phyloP scores from a whole-genome alignment of 37 sponge, comb jelly and placozoan genomes.

The Spongilla lacustris region DNA sequence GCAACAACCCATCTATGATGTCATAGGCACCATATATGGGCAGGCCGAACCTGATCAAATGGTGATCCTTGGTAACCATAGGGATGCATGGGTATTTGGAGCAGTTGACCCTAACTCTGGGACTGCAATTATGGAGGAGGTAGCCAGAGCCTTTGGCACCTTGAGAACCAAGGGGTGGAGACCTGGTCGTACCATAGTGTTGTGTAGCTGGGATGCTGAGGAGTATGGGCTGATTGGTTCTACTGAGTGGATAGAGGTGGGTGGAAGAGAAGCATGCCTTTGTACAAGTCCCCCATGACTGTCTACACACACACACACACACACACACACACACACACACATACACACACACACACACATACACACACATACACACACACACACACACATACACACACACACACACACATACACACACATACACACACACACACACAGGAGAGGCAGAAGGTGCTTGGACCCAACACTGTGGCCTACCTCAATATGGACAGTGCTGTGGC shows the following conservation, averaged over 20 bases:
- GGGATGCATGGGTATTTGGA: constrained; percentile 96
- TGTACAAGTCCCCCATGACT: too few species aligned
- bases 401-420: too few species aligned
- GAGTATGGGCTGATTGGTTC: constrained; percentile 93
- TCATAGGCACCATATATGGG: constrained; percentile 89
- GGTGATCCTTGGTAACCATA: constrained; percentile 90
- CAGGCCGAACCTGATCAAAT: constrained; percentile 78
- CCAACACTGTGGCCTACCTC: constrained; percentile 75
- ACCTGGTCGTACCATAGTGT: constrained; percentile 86
- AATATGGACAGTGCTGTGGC: constrained; percentile 76
- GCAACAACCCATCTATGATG: constrained; percentile 70
- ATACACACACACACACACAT: too few species aligned
- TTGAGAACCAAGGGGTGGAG: constrained; percentile 75
- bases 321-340: too few species aligned
- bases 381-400: too few species aligned
- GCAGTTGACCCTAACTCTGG: constrained; percentile 91
- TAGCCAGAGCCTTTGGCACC: constrained; percentile 53
- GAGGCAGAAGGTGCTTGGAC: constrained; percentile 40
- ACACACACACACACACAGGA: constrained; percentile 41
- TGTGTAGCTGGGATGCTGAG: constrained; percentile 97
- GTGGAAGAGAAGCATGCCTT: too few species aligned
- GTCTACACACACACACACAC: too few species aligned
- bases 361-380: too few species aligned
- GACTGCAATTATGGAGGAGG: constrained; percentile 81
- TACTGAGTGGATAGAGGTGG: constrained; percentile 88